Percentiles rank a stretch among this genome's conserved stretches.
Evolutionary conservation across 2,888 invertebrate species (phyloP).

Genomic region (Polyploca ridens): DNA sequence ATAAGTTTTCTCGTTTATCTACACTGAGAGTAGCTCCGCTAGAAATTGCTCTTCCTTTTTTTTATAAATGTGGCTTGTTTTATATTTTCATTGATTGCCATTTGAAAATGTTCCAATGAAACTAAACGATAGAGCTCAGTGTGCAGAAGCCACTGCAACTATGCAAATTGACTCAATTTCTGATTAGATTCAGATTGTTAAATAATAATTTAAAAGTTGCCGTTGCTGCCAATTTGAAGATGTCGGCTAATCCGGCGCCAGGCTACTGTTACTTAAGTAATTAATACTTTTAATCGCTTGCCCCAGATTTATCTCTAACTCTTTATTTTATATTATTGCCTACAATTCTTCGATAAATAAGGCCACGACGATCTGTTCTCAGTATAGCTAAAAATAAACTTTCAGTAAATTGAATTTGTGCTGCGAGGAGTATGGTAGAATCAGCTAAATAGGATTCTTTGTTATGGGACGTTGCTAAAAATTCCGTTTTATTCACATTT

Average conservation of each 20-base stretch:
- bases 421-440: not conserved
- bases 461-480: too few species aligned
- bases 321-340: constrained; percentile 27
- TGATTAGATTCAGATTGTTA: not conserved
- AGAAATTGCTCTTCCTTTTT: too few species aligned
- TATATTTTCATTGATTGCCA: too few species aligned
- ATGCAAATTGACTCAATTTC: too few species aligned
- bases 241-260: constrained; percentile 7
- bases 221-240: not conserved
- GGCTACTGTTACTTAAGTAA: constrained; percentile 31
- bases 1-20: too few species aligned
- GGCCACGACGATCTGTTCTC: constrained; percentile 14
- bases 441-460: not conserved
- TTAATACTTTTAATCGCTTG: constrained; percentile 32
- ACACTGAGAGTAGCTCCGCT: too few species aligned
- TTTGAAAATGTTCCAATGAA: too few species aligned
- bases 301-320: constrained; percentile 29
- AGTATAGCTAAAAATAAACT: constrained; percentile 22
- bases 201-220: not conserved
- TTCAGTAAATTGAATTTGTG: constrained; percentile 25
- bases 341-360: constrained; percentile 25
- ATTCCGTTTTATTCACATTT: too few species aligned
- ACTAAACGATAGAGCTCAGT: too few species aligned
- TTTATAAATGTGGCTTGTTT: too few species aligned
- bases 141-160: too few species aligned